Evolutionary conservation across 2,797 vertebrate species (phyloP), one percentile per base, ranked within the genome.

Genomic region (Scomberomorus guttatus): DNA sequence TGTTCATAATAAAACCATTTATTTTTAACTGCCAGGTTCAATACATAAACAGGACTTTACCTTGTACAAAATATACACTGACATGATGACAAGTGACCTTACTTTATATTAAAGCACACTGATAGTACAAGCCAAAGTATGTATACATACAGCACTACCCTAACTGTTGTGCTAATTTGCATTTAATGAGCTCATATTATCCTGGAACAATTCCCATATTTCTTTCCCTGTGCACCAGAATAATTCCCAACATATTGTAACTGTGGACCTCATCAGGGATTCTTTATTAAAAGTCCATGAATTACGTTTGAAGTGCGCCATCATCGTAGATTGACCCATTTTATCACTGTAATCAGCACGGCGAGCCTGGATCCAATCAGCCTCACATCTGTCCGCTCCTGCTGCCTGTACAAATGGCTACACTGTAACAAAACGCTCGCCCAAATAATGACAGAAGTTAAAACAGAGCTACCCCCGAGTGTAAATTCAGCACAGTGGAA

Each of bases 331-430:
- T 44, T 52, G 73, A 81, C 55, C 73, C 56, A 22, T 80, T 86
- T 71, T 74, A 85, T 86, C 84, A 69, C 27, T 63, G 56, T 70
- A 87, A 90, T 90, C 87, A 89, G 85, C 24, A 4, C 2, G 3
- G 25, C 3, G 50, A 59, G 84, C 59, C 87, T 90, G 90, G 80
- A 77, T 83, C 77, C 85, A 84, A 90, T 90, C 86, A 89, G 76
- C 24, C 61, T 54, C 24, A 52, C 81, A 74, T 85, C 81, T 75
- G 77, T 78, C 65, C 50, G 3, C 59, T 37, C 24, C 37, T 37
- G 17, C 32, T 10, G 18, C 32, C 58, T 14, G 3, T 27, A 75
- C 71, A 75, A 79, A 89, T 72, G 79, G 71, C 62, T 74, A 61
- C 66, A 59, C 61, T 77, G 67, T 64, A 78, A 81, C 75, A 84